Percentiles rank a stretch among this genome's conserved stretches.
Evolutionary conservation across 2,888 invertebrate genomes (phyloP).

Genomic region (Ichneumoninae sp.): DNA sequence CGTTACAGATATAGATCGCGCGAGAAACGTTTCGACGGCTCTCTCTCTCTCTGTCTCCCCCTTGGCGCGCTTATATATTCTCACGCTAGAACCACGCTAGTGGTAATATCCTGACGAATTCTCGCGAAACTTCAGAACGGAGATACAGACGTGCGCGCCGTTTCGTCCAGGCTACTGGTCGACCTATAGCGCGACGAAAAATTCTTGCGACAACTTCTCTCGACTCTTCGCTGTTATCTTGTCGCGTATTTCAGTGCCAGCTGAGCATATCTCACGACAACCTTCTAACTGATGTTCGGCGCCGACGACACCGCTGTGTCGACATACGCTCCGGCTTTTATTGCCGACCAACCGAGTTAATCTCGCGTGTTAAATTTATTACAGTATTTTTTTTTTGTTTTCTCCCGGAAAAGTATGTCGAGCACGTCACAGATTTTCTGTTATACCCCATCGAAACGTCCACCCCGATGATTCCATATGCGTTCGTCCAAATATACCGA

Average conservation of each 20-base stretch:
- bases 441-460: conserved; percentile 18
- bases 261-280: neutral
- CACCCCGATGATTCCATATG: conserved; percentile 16
- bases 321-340: conserved; percentile 22
- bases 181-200: neutral
- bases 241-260: conserved; percentile 12
- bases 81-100: neutral
- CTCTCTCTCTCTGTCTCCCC: neutral
- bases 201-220: conserved; percentile 20
- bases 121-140: neutral
- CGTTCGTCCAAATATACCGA: conserved; percentile 22
- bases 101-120: conserved; percentile 21
- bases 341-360: conserved; percentile 31
- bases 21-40: conserved; percentile 63
- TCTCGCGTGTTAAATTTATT: conserved; percentile 36
- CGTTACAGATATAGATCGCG: conserved; percentile 80
- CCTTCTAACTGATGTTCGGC: conserved; percentile 19
- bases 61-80: conserved; percentile 7
- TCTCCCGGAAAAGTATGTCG: conserved; percentile 13
- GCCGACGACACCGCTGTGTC: conserved; percentile 7
- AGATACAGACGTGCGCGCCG: neutral
- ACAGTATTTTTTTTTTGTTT: neutral
- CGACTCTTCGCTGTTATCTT: conserved; percentile 15
- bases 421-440: neutral
- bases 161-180: neutral